Percentiles rank a stretch among this genome's conserved stretches.
Evolutionary conservation across 30 jellyfish, hydroid and myxozoan species (phyloP).

Genomic region (Phacellophora camtschatica): DNA sequence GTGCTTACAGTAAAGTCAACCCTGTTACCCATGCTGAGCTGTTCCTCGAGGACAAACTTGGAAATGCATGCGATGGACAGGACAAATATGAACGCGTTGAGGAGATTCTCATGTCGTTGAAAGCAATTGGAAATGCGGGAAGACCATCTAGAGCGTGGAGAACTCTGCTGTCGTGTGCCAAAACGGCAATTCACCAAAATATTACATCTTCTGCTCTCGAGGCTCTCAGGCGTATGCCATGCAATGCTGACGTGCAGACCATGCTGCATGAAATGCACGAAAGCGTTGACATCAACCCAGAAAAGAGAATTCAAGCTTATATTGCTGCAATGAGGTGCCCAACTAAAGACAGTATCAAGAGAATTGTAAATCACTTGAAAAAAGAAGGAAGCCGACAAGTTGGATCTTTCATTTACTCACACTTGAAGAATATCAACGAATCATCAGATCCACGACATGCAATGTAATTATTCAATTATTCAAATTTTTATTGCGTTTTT

Average conservation of each 20-base stretch:
- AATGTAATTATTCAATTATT: no score
- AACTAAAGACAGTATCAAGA: conserved; percentile 51
- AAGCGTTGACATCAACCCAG: conserved; percentile 72
- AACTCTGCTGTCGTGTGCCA: conserved; percentile 86
- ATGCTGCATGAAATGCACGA: conserved; percentile 53
- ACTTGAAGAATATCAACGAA: conserved; percentile 86
- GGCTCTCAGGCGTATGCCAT: conserved; percentile 96
- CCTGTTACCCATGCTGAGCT: conserved; percentile 94
- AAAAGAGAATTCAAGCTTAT: conserved; percentile 84
- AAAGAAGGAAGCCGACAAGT: conserved; percentile 85
- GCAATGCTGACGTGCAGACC: conserved; percentile 56
- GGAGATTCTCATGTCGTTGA: conserved; percentile 85
- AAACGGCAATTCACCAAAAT: conserved; percentile 84
- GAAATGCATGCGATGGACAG: conserved; percentile 81
- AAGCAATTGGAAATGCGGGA: conserved; percentile 95
- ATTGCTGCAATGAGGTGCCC: conserved; percentile 95
- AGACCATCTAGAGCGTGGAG: conserved; percentile 86
- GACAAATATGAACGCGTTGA: conserved; percentile 87
- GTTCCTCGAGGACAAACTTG: conserved; percentile 80
- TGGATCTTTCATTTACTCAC: conserved; percentile 88
- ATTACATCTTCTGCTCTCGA: conserved; percentile 93
- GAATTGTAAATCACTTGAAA: conserved; percentile 59
- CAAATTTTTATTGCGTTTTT: no score
- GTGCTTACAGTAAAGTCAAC: conserved; percentile 77
- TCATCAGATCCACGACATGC: conserved; percentile 88